Percentiles rank a stretch among this genome's conserved stretches.
Conservation (phyloP, 2,113 vertebrate genomes). For the Potamarius usumacintae region DNA sequence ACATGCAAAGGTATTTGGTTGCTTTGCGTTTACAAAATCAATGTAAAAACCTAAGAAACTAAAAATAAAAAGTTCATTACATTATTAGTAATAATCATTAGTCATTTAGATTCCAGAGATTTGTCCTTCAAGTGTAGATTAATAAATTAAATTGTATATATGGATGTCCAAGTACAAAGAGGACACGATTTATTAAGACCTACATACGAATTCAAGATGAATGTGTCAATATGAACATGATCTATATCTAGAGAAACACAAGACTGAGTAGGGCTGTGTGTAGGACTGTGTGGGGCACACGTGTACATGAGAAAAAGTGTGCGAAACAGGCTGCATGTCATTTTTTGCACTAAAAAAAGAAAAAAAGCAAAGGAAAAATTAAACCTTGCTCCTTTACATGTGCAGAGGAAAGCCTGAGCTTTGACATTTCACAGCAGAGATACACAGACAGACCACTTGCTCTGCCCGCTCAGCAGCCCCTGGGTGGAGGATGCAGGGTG, state of each 20-base stretch:
- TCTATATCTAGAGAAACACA: background rate
- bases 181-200: background rate
- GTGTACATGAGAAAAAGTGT: conserved; percentile 15
- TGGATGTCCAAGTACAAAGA: background rate
- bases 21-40: background rate
- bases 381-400: conserved; percentile 17
- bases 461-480: conserved; percentile 25
- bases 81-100: background rate
- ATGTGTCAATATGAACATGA: background rate
- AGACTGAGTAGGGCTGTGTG: background rate
- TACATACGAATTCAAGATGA: background rate
- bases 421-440: conserved; percentile 36
- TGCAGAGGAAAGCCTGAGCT: conserved; percentile 28
- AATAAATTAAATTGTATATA: conserved; percentile 2
- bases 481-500: conserved; percentile 15
- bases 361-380: conserved; percentile 39
- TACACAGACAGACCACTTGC: conserved; percentile 7
- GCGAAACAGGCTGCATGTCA: conserved; percentile 26
- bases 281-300: background rate
- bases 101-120: background rate
- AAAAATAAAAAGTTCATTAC: background rate
- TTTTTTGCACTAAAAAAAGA: background rate
- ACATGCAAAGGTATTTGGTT: background rate
- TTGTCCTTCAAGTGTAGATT: background rate
- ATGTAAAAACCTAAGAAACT: background rate